Conservation (phyloP, 2,113 vertebrate genomes). For the Casuarius casuarius region DNA sequence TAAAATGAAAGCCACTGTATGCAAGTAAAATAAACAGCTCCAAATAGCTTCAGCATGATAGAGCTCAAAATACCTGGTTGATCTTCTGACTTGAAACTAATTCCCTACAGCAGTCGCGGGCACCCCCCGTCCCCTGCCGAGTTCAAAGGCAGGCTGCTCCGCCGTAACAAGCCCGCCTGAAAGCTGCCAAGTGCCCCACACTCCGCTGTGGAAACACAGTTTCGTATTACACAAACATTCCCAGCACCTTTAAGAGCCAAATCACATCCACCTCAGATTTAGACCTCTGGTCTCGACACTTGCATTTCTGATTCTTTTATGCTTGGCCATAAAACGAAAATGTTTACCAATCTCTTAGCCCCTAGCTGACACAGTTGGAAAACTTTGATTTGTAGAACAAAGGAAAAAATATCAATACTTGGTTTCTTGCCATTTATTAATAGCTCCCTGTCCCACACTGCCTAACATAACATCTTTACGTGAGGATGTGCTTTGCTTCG, state of each 20-base stretch:
- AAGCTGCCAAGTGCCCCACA: conserved; percentile 69
- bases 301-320: not conserved
- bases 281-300: conserved; percentile 1
- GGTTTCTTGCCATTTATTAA: conserved; percentile 39
- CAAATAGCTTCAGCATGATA: conserved; percentile 29
- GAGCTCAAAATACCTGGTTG: conserved; percentile 59
- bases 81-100: conserved; percentile 64
- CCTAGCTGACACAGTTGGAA: not conserved
- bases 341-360: not conserved
- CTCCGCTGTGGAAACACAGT: conserved; percentile 56
- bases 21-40: conserved; percentile 57
- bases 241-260: conserved; percentile 39
- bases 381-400: conserved; percentile 41
- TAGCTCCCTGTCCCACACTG: not conserved
- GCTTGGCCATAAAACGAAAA: conserved; percentile 20
- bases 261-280: conserved; percentile 37
- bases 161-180: conserved; percentile 40
- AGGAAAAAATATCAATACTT: conserved; percentile 36
- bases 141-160: conserved; percentile 74
- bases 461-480: conserved; percentile 51
- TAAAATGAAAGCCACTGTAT: conserved; percentile 56
- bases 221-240: conserved; percentile 57
- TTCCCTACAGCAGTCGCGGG: conserved; percentile 60
- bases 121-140: conserved; percentile 63
- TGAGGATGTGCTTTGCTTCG: conserved; percentile 60